Evolutionary conservation across 2,888 invertebrate genomes (phyloP), one percentile per base, ranked within the genome.

Genomic region (Glaucopsyche alexis): DNA sequence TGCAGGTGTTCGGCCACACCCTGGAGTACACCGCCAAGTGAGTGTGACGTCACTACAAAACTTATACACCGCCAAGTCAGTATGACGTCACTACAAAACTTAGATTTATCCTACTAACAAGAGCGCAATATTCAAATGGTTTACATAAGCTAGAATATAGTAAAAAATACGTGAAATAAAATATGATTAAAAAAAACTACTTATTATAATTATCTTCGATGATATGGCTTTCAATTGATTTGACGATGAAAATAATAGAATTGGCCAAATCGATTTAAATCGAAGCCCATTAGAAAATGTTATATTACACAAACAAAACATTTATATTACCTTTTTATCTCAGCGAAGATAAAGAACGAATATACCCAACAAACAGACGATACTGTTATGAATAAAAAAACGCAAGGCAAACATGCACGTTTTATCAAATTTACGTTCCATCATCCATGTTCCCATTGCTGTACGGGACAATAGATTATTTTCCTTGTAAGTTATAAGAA

Each of bases 1-100:
- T 91, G 0, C 87, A 91, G 81, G 85, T 91, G 0, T 91, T 87
- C 73, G 90, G 89, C 45, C 78, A 82, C 1, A 78, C 82, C 1
- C 75, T 86, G 45, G 87, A 89, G 74, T 76, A 82, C 7, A 83
- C 85, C 29, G 71, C 82, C 0, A 86, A 82, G 90, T 90, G 77
- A 80, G 82, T 29, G 29, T 29, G 29, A 29, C 1, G 29, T 29
- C 29, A n/a, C n/a, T n/a, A n/a, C n/a, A n/a, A n/a, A n/a, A n/a
- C n/a, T n/a, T 80, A 40, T 40, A 40, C 40, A 40, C 40, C 40
- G 6, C 40, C 40, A n/a, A n/a, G n/a, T n/a, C n/a, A n/a, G n/a
- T n/a, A n/a, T n/a, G n/a, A n/a, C n/a, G n/a, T n/a, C n/a, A n/a
- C n/a, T n/a, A n/a, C n/a, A n/a, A n/a, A n/a, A 29, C 29, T 29